Evolutionary conservation across 2,113 vertebrate species (phyloP).

Genomic region (Zosterops hypoxanthus): DNA sequence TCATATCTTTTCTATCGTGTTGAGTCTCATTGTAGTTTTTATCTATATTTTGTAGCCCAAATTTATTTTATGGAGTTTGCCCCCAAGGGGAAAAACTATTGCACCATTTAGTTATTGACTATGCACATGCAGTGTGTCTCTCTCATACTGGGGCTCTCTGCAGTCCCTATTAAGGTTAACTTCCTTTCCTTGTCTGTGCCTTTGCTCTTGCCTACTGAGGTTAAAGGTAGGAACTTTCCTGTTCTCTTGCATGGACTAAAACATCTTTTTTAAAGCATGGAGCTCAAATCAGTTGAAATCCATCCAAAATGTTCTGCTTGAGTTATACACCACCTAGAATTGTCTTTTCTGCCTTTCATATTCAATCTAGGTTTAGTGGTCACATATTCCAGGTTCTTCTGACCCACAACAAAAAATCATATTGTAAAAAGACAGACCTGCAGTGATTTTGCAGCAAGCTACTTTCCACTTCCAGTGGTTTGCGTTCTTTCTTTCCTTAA

Average conservation of each 20-base stretch:
- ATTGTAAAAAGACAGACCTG: neutral
- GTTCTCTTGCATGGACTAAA: neutral
- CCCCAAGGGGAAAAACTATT: neutral
- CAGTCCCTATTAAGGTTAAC: neutral
- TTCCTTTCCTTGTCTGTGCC: neutral
- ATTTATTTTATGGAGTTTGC: neutral
- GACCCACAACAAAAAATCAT: neutral
- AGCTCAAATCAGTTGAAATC: neutral
- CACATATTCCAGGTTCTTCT: neutral
- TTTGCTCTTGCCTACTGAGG: neutral
- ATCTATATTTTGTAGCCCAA: fast-evolving
- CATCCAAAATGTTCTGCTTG: neutral
- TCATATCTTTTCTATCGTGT: neutral
- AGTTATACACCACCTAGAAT: neutral
- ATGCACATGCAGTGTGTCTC: neutral
- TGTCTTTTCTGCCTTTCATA: neutral
- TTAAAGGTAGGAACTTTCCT: neutral
- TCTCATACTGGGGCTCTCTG: neutral
- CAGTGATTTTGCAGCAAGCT: neutral
- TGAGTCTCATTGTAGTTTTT: neutral
- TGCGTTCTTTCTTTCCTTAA: neutral
- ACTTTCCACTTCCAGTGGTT: neutral
- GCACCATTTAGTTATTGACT: neutral
- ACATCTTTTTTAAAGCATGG: neutral
- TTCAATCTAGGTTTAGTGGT: neutral